Evolutionary conservation across 1,140 invertebrate genomes (phyloP), one percentile per base, ranked within the genome.

Genomic region (Paralvinella palmiformis): DNA sequence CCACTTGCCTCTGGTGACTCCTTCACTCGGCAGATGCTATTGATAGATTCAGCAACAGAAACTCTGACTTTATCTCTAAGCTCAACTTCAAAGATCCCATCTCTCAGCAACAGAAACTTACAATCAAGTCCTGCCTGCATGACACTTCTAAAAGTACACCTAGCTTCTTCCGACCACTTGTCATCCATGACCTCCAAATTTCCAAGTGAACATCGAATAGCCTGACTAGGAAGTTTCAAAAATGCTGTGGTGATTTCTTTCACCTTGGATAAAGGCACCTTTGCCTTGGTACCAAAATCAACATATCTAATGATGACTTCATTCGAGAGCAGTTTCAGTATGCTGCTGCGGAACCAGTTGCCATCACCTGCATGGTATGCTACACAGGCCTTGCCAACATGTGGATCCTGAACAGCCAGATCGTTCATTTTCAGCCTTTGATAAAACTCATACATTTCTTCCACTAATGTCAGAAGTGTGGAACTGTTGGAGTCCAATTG

Each of bases 41-140:
- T 20, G 1, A 52, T 22, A 52, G 20, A 27, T 52, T 52, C 48
- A 10, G 7, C 27, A 13, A 57, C 29, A 33, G 29, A 22, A 5
- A 32, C 22, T 20, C 17, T 33, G 13, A 13, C 33, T 52, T 29
- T 52, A 52, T 22, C 31, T 10, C 24, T 17, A 3, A 66, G 59
- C 20, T 15, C 5, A 1, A 65, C 31, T 10, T 53, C 32, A 10
- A 31, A 37, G 29, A 24, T 31, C 20, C 53, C 41, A 24, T 63
- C 63, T 45, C 72, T 68, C 32, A 75, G 75, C n/a, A 74, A 60
- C 13, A 71, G 71, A 33, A 72, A 50, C 52, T 77, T 73, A 57
- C 75, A 72, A 68, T 75, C 77, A 63, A 76, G 65, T n/a, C 69
- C 71, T 69, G 22, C 62, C 68, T 66, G 66, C 24, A 68, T 62